A percentile compares a stretch with the other conserved stretches of the same genome.
Evolutionary conservation across 2,797 vertebrate species (phyloP).

Genomic region (Pitangus sulphuratus): DNA sequence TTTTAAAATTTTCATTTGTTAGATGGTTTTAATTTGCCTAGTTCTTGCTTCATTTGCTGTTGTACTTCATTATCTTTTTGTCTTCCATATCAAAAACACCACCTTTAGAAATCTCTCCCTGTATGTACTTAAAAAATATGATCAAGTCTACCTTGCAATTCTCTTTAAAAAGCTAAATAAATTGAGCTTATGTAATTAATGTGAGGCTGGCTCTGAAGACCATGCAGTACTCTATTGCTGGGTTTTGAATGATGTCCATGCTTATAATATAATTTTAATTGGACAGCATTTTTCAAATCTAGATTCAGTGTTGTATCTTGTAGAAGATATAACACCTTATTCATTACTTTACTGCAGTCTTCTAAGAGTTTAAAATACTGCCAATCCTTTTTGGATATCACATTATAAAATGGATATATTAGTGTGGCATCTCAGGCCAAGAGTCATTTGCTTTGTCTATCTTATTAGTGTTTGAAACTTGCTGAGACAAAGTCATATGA

Average conservation of each 20-base stretch:
- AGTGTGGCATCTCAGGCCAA: accelerated
- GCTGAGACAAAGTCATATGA: neutral
- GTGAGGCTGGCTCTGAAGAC: neutral
- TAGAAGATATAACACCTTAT: neutral
- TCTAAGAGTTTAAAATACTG: neutral
- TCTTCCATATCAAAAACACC: neutral
- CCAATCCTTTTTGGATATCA: neutral
- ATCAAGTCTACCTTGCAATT: neutral
- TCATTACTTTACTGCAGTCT: neutral
- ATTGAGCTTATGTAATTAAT: neutral
- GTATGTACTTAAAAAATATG: neutral
- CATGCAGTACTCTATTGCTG: neutral
- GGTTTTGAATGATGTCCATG: neutral
- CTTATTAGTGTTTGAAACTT: neutral
- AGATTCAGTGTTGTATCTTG: neutral
- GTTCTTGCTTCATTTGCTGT: neutral
- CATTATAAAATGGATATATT: neutral
- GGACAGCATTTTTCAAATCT: neutral
- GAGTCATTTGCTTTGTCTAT: neutral
- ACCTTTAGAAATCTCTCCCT: neutral
- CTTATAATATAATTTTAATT: neutral
- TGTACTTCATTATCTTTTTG: neutral
- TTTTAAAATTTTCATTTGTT: neutral
- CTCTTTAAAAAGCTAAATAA: neutral
- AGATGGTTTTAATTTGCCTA: neutral